These are phyloP conservation scores for Meriones psammophilus DNA, from an alignment of 2,797 vertebrate genomes.

Conservation along the genomic window DNA sequence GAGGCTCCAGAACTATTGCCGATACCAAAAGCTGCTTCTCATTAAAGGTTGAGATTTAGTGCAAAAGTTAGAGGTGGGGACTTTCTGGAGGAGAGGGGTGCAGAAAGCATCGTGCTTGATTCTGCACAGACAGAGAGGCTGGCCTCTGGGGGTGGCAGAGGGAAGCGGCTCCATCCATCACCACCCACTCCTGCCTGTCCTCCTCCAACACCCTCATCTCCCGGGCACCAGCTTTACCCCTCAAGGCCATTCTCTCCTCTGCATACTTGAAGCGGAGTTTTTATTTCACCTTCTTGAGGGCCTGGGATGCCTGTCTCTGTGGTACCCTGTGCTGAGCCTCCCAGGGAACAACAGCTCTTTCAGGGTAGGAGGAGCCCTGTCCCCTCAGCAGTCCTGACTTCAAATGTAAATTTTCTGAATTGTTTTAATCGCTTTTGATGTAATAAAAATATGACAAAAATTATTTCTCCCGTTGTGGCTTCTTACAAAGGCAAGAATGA, in stretches of 20 bases:
- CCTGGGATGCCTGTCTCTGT: fast-evolving
- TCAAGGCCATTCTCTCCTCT: neutral
- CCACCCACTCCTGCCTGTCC: neutral
- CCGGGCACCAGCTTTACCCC: fast-evolving
- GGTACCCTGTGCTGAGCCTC: fast-evolving
- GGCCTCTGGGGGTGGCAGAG: neutral
- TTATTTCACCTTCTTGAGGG: fast-evolving
- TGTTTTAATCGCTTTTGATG: neutral
- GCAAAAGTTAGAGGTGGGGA: neutral
- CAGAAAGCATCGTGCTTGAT: fast-evolving
- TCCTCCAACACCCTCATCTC: no score
- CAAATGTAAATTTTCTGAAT: neutral
- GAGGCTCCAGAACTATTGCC: neutral
- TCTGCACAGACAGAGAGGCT: neutral
- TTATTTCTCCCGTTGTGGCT: neutral
- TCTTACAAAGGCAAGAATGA: neutral
- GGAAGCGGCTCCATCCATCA: neutral
- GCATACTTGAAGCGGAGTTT: neutral
- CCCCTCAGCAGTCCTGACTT: neutral
- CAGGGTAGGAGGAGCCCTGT: fast-evolving
- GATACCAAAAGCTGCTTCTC: slow-evolving; percentile 39
- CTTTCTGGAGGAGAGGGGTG: neutral
- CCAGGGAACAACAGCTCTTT: neutral
- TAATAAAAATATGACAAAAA: neutral
- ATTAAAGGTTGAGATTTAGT: slow-evolving; percentile 34